phyloP scores from a whole-genome alignment of 2,888 invertebrate species.

The Cephus rjabovi region DNA sequence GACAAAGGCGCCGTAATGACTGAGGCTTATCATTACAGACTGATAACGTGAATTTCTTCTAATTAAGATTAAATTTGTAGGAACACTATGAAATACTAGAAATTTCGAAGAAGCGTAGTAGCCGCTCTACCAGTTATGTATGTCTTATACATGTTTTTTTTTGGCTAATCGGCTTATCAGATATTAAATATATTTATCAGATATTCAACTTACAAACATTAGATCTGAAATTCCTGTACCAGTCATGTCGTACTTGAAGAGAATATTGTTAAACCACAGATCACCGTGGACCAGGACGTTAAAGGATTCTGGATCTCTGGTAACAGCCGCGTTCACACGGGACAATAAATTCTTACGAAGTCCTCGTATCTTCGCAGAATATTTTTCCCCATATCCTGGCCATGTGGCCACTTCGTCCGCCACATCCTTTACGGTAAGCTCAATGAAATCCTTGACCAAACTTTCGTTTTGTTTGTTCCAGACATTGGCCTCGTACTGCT shows the following conservation, averaged over 20 bases:
- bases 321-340: conserved; percentile 5
- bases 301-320: not conserved
- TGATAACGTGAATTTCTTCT: not conserved
- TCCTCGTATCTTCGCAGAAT: conserved; percentile 13
- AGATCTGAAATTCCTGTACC: conserved; percentile 8
- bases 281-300: conserved; percentile 19
- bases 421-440: not conserved
- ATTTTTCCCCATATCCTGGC: conserved; percentile 16
- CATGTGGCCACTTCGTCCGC: conserved; percentile 16
- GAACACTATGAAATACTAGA: not conserved
- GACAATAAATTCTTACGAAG: conserved; percentile 3
- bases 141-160: too few species aligned
- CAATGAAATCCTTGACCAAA: conserved; percentile 2
- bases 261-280: conserved; percentile 16
- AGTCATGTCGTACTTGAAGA: conserved; percentile 12
- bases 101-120: not conserved
- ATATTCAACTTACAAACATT: conserved; percentile 15
- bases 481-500: not conserved
- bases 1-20: not conserved
- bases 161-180: not conserved
- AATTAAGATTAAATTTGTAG: not conserved
- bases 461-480: conserved; percentile 2
- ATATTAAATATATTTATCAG: not conserved
- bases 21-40: not conserved
- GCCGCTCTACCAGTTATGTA: too few species aligned